Evolutionary conservation across 2,797 vertebrate genomes (phyloP).

Genomic region (Clangula hyemalis): DNA sequence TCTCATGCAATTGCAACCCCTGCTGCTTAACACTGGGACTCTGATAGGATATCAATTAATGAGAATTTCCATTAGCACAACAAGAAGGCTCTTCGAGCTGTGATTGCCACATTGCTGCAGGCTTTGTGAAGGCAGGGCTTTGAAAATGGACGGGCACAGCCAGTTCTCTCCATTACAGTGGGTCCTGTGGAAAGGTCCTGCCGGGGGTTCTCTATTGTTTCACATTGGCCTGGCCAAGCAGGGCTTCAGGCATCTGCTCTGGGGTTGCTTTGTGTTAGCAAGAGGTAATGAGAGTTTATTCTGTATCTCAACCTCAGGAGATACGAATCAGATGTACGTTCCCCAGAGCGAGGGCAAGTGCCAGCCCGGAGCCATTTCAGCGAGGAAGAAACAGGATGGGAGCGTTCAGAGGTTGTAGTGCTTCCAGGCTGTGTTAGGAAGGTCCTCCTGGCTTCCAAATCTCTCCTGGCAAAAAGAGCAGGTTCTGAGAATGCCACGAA

Average conservation of each 20-base stretch:
- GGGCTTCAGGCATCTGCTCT: background rate
- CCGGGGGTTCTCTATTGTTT: slow-evolving; percentile 12
- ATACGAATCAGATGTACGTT: background rate
- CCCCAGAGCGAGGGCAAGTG: background rate
- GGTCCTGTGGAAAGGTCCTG: background rate
- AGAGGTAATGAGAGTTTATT: background rate
- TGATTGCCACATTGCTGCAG: background rate
- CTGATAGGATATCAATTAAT: background rate
- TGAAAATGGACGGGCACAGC: background rate
- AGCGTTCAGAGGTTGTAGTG: background rate
- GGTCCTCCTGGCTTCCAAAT: background rate
- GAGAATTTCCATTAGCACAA: slow-evolving; percentile 38
- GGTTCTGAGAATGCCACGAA: background rate
- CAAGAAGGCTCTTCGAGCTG: background rate
- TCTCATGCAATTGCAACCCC: slow-evolving; percentile 8
- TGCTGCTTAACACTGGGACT: background rate
- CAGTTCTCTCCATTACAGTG: background rate
- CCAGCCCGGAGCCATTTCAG: background rate
- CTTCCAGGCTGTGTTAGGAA: background rate
- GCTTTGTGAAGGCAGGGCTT: slow-evolving; percentile 32
- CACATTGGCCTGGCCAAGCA: background rate
- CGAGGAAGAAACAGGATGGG: background rate
- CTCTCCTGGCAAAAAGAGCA: background rate
- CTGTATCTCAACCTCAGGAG: background rate
- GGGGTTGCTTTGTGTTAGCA: background rate